Evolutionary conservation across 2,113 vertebrate genomes (phyloP).

Genomic region (Tenebrosternarchus preto): DNA sequence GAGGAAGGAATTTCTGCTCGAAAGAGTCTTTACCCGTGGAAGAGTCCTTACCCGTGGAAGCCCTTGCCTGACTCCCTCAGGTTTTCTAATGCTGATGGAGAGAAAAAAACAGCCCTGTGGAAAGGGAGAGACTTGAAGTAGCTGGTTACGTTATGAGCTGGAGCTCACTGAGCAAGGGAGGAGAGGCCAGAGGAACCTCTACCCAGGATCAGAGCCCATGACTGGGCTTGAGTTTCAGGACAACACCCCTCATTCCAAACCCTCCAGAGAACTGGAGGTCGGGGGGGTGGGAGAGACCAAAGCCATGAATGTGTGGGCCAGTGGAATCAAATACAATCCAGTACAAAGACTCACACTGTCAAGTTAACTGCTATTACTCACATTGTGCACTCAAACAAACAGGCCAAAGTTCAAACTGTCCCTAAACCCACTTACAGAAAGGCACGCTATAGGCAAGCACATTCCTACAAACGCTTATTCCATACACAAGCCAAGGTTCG

Average conservation of each 20-base stretch:
- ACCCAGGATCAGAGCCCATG: conserved; percentile 32
- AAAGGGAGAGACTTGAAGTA: background rate
- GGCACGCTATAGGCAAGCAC: background rate
- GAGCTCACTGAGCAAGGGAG: conserved; percentile 8
- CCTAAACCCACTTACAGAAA: conserved; percentile 31
- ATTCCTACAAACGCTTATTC: no score
- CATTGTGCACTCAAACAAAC: conserved; percentile 44
- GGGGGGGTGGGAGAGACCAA: conserved; percentile 49
- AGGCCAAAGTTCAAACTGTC: conserved; percentile 27
- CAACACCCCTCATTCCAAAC: conserved; percentile 51
- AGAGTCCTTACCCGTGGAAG: background rate
- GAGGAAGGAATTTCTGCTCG: background rate
- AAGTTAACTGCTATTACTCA: conserved; percentile 47
- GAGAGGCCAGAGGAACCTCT: background rate
- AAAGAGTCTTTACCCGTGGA: background rate
- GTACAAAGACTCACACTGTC: conserved; percentile 49
- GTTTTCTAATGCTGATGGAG: conserved; percentile 58
- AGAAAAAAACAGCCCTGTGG: no score
- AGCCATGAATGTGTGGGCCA: conserved; percentile 44
- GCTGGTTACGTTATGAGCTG: background rate
- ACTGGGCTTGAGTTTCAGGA: conserved; percentile 36
- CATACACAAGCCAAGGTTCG: no score
- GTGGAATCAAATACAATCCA: conserved; percentile 46
- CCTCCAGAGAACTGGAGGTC: conserved; percentile 42
- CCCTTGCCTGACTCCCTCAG: conserved; percentile 14